phyloP scores from a whole-genome alignment of 2,113 vertebrate species.

The Eira barbara region DNA sequence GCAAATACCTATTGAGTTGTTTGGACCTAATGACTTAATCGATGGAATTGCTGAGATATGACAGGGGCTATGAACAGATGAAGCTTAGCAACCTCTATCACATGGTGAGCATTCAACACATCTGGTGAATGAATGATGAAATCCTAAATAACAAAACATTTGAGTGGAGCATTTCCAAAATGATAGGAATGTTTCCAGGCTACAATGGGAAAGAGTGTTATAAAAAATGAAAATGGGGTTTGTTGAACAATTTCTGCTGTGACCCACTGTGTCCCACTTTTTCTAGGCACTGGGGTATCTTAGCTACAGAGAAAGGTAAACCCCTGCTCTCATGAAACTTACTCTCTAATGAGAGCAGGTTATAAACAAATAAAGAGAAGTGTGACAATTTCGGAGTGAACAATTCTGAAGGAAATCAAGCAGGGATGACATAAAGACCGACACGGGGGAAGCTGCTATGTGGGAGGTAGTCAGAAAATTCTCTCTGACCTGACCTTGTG shows the following conservation, averaged over 20 bases:
- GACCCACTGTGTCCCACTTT: background rate
- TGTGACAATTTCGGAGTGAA: background rate
- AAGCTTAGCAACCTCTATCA: background rate
- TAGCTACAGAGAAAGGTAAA: background rate
- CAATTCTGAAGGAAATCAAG: background rate
- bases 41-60: background rate
- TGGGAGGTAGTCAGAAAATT: background rate
- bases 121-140: background rate
- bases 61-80: background rate
- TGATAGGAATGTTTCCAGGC: background rate
- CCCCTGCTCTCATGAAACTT: background rate
- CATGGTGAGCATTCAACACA: background rate
- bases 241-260: background rate
- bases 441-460: fast-evolving
- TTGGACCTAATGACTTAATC: background rate
- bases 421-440: background rate
- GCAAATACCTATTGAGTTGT: background rate
- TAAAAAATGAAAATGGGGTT: background rate
- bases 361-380: background rate
- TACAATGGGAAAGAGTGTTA: background rate
- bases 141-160: too few relatives aligned
- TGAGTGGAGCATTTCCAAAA: background rate
- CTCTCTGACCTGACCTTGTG: background rate
- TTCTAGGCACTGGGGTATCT: background rate
- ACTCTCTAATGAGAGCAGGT: background rate